Evolutionary conservation across 2,797 vertebrate genomes (phyloP).

Genomic region (Tapera naevia): DNA sequence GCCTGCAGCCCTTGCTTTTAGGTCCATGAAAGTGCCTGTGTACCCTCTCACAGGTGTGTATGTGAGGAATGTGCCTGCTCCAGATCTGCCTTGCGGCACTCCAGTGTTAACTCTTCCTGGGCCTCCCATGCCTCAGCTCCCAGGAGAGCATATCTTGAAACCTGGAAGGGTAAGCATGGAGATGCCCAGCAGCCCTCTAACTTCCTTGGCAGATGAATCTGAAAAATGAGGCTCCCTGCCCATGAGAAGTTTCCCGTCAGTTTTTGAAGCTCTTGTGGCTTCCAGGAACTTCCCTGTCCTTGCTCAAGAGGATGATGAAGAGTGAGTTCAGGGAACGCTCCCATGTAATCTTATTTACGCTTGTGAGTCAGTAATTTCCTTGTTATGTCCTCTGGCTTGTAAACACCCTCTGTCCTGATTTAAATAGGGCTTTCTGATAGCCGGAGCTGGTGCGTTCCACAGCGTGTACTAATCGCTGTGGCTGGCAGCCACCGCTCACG

Average conservation of each 20-base stretch:
- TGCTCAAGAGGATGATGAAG: slow-evolving; percentile 54
- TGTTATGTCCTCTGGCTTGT: slow-evolving; percentile 26
- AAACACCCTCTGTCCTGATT: slow-evolving; percentile 40
- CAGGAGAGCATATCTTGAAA: not conserved
- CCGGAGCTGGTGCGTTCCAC: not conserved
- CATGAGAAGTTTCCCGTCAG: not conserved
- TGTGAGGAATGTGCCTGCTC: slow-evolving; percentile 42
- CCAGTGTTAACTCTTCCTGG: not conserved
- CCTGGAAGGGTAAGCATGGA: not conserved
- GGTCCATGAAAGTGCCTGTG: not conserved
- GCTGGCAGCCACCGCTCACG: not conserved
- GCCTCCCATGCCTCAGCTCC: not conserved
- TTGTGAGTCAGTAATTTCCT: slow-evolving; percentile 61
- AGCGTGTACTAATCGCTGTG: not conserved
- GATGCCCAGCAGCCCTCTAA: not conserved
- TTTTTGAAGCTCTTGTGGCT: not conserved
- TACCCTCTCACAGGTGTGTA: slow-evolving; percentile 39
- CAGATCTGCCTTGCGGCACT: not conserved
- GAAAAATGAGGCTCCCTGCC: not conserved
- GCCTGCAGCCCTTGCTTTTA: not conserved
- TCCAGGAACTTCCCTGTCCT: slow-evolving; percentile 42
- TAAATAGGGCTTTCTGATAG: not conserved
- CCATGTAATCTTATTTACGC: slow-evolving; percentile 38
- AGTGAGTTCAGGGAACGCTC: slow-evolving; percentile 39
- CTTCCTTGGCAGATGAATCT: not conserved